Conservation (phyloP, 1,140 invertebrate genomes). For the Euwallacea similis region DNA sequence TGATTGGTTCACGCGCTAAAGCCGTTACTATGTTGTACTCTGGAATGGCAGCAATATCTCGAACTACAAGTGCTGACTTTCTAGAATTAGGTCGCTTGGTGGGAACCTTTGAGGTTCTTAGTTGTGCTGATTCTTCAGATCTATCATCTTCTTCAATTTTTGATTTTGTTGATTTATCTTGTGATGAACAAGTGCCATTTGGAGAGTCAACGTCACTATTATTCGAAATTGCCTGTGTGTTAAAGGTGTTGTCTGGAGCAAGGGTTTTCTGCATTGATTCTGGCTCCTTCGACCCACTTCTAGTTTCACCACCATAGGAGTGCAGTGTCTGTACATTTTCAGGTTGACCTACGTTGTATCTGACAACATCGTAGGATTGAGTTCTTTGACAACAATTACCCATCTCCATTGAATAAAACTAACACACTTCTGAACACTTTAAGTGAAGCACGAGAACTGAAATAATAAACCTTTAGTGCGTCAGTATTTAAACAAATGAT, state of each 20-base stretch:
- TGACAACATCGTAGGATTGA: neutral
- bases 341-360: neutral
- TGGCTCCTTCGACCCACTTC: too few species aligned
- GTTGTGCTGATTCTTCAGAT: neutral
- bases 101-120: neutral
- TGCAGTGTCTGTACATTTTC: too few species aligned
- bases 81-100: neutral
- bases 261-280: too few species aligned
- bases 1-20: neutral
- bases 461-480: too few species aligned
- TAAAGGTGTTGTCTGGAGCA: too few species aligned
- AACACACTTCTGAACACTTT: too few species aligned
- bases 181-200: too few species aligned
- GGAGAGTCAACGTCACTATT: too few species aligned
- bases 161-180: neutral
- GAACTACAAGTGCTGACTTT: neutral
- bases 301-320: too few species aligned
- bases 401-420: neutral
- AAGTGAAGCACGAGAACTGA: too few species aligned
- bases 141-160: neutral
- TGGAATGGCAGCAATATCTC: neutral
- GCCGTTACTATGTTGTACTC: neutral
- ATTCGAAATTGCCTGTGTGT: too few species aligned
- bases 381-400: neutral
- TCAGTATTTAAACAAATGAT: too few species aligned